Base-by-base conservation (phyloP, 1,140 invertebrate genomes). In the Trichonephila clavata region DNA sequence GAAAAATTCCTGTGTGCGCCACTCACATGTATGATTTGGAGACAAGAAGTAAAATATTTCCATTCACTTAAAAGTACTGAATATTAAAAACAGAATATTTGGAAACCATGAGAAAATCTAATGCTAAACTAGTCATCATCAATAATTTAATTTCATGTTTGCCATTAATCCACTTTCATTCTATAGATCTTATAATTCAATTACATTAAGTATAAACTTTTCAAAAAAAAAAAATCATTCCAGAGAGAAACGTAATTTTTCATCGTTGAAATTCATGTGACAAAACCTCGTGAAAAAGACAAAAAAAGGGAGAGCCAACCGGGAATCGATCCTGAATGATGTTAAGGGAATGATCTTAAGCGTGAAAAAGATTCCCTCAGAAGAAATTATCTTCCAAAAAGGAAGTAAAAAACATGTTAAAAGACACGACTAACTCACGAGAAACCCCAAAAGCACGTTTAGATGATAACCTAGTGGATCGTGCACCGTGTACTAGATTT, bases 401-500 rank as follows among this genome's bases (percentile, higher is more conserved):
- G 57, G 61, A 24, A 86, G 43, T 43, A 92, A 86, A 86, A 86
- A 71, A 71, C 81, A 92, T 77, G 91, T 86, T 59, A 92, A 86
- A 86, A 86, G 77, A 92, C 59, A 92, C n/a, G 14, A n/a, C 27
- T 59, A 81, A 80, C 68, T 88, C 21, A 88, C 43, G 68, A 92
- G 61, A 24, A 92, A 92, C 21, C 61, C 39, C 32, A 92, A 92
- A 92, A 92, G 90, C 90, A 92, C 90, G 90, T 92, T 92, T 86
- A 68, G 65, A 92, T 71, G 91, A 86, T 86, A 92, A 92, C 91
- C 91, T 86, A 86, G 61, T 77, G 27, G 63, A 92, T 92, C 91
- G 83, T 92, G 81, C 90, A 84, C 43, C 65, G 91, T 92, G 91
- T 92, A 71, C 83, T 92, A 86, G 91, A 92, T 92, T 92, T 92